Evolutionary conservation across 2,888 invertebrate species (phyloP).

Genomic region (Perdita meconis): DNA sequence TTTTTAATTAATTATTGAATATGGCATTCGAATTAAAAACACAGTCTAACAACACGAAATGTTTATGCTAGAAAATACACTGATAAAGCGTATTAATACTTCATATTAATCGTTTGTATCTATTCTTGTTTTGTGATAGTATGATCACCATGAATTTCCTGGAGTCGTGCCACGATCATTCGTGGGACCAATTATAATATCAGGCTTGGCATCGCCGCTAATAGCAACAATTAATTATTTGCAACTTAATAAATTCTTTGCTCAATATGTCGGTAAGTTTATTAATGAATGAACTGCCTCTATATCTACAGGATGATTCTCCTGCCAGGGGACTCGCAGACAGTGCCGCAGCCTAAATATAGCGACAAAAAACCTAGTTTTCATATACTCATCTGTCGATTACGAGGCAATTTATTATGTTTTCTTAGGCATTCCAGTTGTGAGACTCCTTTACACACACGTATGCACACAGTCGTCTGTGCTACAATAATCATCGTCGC

Average conservation of each 20-base stretch:
- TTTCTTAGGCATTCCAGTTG: too few relatives aligned
- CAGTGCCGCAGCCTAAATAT: too few relatives aligned
- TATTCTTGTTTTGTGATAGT: constrained; percentile 86
- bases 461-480: too few relatives aligned
- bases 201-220: constrained; percentile 91
- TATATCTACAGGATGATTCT: too few relatives aligned
- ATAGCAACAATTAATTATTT: constrained; percentile 88
- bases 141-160: constrained; percentile 98
- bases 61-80: background rate
- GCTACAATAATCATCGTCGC: too few relatives aligned
- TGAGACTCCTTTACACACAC: too few relatives aligned
- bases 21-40: background rate
- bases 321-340: too few relatives aligned
- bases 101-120: constrained; percentile 31
- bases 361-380: too few relatives aligned
- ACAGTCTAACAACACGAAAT: background rate
- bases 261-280: constrained; percentile 93
- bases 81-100: background rate
- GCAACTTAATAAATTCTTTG: constrained; percentile 92
- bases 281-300: constrained; percentile 31
- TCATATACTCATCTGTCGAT: too few relatives aligned
- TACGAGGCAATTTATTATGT: too few relatives aligned
- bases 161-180: constrained; percentile 99
- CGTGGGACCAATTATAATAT: constrained; percentile 94
- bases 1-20: background rate